Base-by-base conservation (phyloP, 2,113 vertebrate species). In the Tragelaphus strepsiceros region DNA sequence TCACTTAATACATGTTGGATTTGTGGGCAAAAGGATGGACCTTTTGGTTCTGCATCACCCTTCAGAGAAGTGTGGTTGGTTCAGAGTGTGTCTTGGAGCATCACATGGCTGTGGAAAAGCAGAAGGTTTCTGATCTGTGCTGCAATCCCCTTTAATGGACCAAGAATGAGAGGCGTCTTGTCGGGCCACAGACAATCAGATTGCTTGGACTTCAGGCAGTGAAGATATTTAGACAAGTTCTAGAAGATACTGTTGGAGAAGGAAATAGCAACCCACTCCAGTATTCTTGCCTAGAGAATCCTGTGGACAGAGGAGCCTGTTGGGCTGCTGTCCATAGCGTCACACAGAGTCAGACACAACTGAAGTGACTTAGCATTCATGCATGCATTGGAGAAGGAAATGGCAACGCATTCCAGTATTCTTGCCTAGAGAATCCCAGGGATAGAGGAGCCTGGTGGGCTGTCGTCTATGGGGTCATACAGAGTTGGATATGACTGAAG, bases 281-380 rank as follows among this genome's bases (percentile, higher is more conserved):
- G 28, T 32, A 32, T 30, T 62, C 61, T 62, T 62, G 61, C 28
- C 28, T 62, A 28, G 61, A 62, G 30, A 62, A 32, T 62, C 61
- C 28, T 30, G 15, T 62, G 61, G 61, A 62, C 1, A 7, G 61
- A 15, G 61, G 61, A 32, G 61, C 61, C 61, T 16, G 28, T 14
- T 14, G 26, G 26, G 26, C 26, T 61, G 59, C 59, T 5, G 0
- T 61, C 24, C 5, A 28, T 28, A 5, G 12, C 2, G 59, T 61
- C 2, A 0, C 59, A 61, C 26, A 61, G 59, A 61, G 59, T 61
- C 2, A 0, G 26, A 61, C 26, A 62, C 1, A 0, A 32, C 61
- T 32, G 14, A 62, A 16, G 51, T 16, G 51, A 53, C 51, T 53
- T 16, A 53, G 51, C 51, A 53, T 53, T 14, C 51, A 53, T 53